Evolutionary conservation across 2,797 vertebrate genomes (phyloP).

Genomic region (Eulemur rubriventer): DNA sequence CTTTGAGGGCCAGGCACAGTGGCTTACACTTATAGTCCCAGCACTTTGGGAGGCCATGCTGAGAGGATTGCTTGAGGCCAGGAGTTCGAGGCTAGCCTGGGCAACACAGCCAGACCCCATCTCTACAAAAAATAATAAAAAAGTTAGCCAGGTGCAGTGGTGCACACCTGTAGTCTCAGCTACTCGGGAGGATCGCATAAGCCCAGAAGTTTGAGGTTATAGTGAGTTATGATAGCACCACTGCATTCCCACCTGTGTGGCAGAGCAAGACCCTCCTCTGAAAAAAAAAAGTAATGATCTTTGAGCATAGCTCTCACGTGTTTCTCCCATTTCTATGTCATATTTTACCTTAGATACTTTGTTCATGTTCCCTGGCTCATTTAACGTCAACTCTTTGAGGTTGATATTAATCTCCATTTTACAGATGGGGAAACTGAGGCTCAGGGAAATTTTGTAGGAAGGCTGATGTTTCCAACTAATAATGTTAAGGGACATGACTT

Average conservation of each 20-base stretch:
- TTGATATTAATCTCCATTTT: background rate
- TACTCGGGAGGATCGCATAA: background rate
- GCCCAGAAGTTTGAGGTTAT: background rate
- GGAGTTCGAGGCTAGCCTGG: background rate
- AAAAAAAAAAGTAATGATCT: background rate
- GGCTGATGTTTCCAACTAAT: background rate
- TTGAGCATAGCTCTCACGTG: background rate
- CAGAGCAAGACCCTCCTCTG: background rate
- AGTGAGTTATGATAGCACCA: background rate
- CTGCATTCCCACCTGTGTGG: no score
- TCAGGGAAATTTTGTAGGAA: background rate
- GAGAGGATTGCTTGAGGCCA: background rate
- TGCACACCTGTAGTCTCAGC: background rate
- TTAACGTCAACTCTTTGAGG: background rate
- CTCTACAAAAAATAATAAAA: background rate
- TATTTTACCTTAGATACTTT: background rate
- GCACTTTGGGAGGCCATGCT: background rate
- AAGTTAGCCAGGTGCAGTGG: background rate
- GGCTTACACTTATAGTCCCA: background rate
- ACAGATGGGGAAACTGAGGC: background rate
- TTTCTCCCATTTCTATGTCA: background rate
- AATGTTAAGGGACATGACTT: background rate
- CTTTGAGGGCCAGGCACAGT: background rate
- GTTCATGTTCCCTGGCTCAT: background rate
- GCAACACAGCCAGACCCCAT: background rate